These are phyloP conservation scores for Zoroaster sp. DNA, from an alignment of 53 echinoderm and acorn worm genomes.

Conservation along the genomic window DNA sequence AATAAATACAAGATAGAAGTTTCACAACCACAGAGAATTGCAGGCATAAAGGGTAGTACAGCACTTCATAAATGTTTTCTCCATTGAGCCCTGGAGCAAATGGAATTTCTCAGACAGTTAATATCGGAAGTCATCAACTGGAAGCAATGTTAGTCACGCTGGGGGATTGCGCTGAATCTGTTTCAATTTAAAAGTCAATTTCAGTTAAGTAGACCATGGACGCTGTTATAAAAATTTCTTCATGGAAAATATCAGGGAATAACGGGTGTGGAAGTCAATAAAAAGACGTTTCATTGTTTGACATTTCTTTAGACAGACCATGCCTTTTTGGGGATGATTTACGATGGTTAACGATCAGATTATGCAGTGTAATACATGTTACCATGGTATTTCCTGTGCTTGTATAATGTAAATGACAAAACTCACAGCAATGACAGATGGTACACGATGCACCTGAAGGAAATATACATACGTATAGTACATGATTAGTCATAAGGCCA, in stretches of 20 bases:
- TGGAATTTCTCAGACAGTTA: not conserved
- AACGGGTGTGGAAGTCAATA: not conserved
- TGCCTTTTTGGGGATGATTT: not conserved
- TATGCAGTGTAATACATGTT: not conserved
- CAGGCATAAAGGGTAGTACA: not conserved
- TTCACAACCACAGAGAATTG: not conserved
- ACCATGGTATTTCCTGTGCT: not conserved
- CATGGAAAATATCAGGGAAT: not conserved
- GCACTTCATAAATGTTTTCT: not conserved
- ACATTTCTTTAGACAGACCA: not conserved
- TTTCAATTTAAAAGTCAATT: slow-evolving; percentile 59
- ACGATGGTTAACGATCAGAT: not conserved
- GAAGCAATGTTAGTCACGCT: slow-evolving; percentile 15
- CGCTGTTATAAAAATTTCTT: not conserved
- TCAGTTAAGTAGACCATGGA: slow-evolving; percentile 45
- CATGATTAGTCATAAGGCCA: too few species aligned
- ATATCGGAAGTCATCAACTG: not conserved
- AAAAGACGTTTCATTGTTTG: not conserved
- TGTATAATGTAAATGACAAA: not conserved
- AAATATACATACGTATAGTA: too few species aligned
- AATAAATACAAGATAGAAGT: too few species aligned
- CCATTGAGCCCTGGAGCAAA: not conserved
- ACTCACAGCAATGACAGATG: not conserved
- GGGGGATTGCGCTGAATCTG: slow-evolving; percentile 15
- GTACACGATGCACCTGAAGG: too few species aligned